Evolutionary conservation across 2,113 vertebrate genomes (phyloP), one percentile per base, ranked within the genome.

Genomic region (Cercopithecus mona): DNA sequence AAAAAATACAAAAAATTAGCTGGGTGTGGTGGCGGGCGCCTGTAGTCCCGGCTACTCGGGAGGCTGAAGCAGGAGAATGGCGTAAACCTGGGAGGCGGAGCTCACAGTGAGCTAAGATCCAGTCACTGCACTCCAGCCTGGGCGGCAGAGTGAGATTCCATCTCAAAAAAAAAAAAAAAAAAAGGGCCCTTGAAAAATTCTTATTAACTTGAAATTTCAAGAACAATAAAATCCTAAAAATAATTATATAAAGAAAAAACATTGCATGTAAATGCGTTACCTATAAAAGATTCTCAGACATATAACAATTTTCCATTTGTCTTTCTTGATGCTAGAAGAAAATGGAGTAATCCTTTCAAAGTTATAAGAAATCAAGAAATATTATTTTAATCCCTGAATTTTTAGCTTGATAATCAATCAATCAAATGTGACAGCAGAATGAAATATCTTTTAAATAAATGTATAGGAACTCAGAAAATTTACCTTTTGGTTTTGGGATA

Each of bases 141-240:
- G 48, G 48, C 48, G 3, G 13, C 12, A 50, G 48, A 50, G 3
- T 1, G 12, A 50, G 3, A 50, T 12, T 50, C 48, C 12, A 3
- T 50, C 48, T 50, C 48, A 50, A 50, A 50, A 50, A 50, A 50
- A 48, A 48, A 50, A 50, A 48, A 48, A 45, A 12, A 8, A 64
- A 76, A 97, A 96, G 45, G 59, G 23, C 57, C 22, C 38, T 73
- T 93, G 78, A 85, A 91, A 90, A 94, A 50, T 32, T 87, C 66
- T 76, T 76, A 88, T 82, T 79, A 92, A 86, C 38, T 86, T 78
- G 64, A 93, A 95, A 93, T 59, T 91, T 95, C 40, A 93, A 93
- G 48, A 32, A 73, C 8, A 75, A 93, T 27, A 20, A 94, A 89
- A 94, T 50, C 6, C 64, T 66, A 23, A 48, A 90, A 95, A 61